Percentiles rank a stretch among this genome's conserved stretches.
Evolutionary conservation across 2,113 vertebrate species (phyloP).

Genomic region (Actenoides lindsayi): DNA sequence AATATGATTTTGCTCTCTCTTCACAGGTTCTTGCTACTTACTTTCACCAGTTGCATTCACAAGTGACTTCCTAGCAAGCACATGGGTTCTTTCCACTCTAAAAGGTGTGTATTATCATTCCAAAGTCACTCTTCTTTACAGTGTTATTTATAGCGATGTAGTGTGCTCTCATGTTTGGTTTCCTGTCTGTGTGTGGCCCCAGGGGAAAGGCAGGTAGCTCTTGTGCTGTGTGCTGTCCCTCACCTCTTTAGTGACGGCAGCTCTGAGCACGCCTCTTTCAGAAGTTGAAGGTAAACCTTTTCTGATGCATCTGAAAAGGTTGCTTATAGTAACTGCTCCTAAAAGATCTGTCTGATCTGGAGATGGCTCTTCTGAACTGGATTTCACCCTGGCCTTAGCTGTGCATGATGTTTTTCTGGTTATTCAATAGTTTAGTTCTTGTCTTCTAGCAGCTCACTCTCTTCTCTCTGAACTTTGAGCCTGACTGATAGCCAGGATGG

Average conservation of each 20-base stretch:
- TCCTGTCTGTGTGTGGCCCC: background rate
- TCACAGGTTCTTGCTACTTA: background rate
- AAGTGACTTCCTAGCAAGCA: background rate
- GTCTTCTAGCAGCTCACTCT: background rate
- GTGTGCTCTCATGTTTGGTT: background rate
- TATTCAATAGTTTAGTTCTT: background rate
- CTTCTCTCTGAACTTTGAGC: background rate
- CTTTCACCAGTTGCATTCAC: background rate
- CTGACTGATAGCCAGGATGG: background rate
- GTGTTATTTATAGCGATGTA: background rate
- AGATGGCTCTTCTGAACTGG: background rate
- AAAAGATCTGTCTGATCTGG: background rate
- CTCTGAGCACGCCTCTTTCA: background rate
- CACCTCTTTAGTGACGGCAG: background rate
- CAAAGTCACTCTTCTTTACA: background rate
- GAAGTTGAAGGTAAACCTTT: background rate
- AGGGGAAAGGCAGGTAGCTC: background rate
- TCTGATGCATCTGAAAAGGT: background rate
- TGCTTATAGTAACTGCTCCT: background rate
- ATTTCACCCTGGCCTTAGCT: background rate
- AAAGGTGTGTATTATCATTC: background rate
- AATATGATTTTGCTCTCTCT: background rate
- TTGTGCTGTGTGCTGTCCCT: background rate
- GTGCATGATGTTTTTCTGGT: background rate
- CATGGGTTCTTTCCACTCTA: accelerated